Evolutionary conservation across 53 echinoderm and acorn worm genomes (phyloP).

Genomic region (Paelopatides confundens): DNA sequence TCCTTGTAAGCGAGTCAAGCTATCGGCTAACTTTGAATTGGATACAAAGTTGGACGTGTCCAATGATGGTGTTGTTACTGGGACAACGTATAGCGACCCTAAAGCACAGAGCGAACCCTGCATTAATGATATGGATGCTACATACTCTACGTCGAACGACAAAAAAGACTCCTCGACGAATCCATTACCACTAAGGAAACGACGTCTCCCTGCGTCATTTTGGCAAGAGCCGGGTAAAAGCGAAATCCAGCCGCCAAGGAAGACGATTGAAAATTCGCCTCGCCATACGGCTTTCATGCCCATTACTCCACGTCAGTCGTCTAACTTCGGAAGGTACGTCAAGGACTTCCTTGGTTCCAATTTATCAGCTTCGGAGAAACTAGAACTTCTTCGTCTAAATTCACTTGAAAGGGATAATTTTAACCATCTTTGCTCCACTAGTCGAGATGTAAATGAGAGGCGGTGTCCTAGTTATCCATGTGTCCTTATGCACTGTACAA

Average conservation of each 20-base stretch:
- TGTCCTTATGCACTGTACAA: slow-evolving; percentile 38
- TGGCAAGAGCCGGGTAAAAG: slow-evolving; percentile 96
- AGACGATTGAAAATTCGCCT: not conserved
- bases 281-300: slow-evolving; percentile 39
- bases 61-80: not conserved
- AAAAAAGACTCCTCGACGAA: slow-evolving; percentile 26
- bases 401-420: slow-evolving; percentile 24
- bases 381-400: slow-evolving; percentile 34
- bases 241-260: slow-evolving; percentile 61
- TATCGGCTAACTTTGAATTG: not conserved
- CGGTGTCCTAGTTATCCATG: slow-evolving; percentile 22
- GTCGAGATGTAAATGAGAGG: not conserved
- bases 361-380: slow-evolving; percentile 44
- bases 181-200: slow-evolving; percentile 86
- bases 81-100: not conserved
- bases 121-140: not conserved
- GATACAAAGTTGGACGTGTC: not conserved
- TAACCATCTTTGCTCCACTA: slow-evolving; percentile 2
- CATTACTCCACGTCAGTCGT: slow-evolving; percentile 3
- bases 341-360: slow-evolving; percentile 36
- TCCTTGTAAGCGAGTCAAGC: slow-evolving; percentile 10
- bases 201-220: slow-evolving; percentile 94
- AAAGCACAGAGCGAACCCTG: not conserved
- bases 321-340: not conserved
- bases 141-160: not conserved